Conservation (phyloP, 2,888 invertebrate genomes). For the Xiphydria camelus region DNA sequence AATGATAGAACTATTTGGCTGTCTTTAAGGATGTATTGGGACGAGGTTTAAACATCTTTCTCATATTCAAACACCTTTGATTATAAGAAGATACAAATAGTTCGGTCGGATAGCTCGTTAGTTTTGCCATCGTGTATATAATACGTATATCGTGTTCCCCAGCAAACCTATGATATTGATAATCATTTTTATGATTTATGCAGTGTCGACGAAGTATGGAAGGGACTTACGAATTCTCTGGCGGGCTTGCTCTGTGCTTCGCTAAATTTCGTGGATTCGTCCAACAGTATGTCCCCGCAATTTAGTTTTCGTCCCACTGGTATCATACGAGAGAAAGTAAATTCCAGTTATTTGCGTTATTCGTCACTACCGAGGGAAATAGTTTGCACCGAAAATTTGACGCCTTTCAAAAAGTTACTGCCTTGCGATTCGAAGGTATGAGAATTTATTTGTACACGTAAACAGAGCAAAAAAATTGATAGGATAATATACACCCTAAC, state of each 20-base stretch:
- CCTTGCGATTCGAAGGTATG: conserved; percentile 86
- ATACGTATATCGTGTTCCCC: not conserved
- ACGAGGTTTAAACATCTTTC: no score
- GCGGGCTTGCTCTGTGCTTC: conserved; percentile 97
- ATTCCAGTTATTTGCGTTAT: conserved; percentile 70
- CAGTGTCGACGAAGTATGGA: conserved; percentile 85
- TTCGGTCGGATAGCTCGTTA: no score
- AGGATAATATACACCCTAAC: no score
- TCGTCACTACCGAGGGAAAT: conserved; percentile 93
- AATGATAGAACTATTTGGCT: no score
- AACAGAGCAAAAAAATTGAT: no score
- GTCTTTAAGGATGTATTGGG: no score
- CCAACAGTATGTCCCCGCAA: conserved; percentile 82
- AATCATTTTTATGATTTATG: conserved; percentile 17
- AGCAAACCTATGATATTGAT: not conserved
- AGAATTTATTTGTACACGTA: conserved; percentile 1
- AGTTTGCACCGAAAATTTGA: conserved; percentile 98
- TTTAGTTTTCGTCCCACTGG: conserved; percentile 81
- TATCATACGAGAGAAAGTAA: conserved; percentile 53
- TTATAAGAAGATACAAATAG: no score
- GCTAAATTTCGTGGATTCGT: conserved; percentile 86
- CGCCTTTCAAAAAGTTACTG: conserved; percentile 96
- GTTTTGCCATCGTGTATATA: not conserved
- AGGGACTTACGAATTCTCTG: conserved; percentile 82
- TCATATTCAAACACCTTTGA: no score